A percentile compares a stretch with the other conserved stretches of the same genome.
These are phyloP conservation scores for Gnathonemus echidnorhynchus DNA, from an alignment of 2,113 vertebrate species.

Conservation along the genomic window DNA sequence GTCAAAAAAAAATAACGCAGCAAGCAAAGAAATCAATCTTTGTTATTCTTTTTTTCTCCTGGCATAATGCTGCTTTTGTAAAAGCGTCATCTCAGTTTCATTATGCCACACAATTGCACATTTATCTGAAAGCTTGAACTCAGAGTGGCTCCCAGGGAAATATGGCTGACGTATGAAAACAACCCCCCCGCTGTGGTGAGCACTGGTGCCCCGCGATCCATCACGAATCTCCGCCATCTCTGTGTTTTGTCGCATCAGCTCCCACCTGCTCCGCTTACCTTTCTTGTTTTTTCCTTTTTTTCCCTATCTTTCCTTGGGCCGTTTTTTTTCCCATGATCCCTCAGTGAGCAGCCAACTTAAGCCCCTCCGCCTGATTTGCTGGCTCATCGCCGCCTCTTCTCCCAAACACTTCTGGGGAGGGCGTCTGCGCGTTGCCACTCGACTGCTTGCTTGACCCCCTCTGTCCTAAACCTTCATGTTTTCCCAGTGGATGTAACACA, in stretches of 20 bases:
- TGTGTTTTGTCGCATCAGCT: slow-evolving; percentile 7
- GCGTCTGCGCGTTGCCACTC: neutral
- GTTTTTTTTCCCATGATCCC: slow-evolving; percentile 20
- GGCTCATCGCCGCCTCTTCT: neutral
- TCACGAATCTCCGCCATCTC: neutral
- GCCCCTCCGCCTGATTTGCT: neutral
- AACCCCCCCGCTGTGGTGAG: neutral
- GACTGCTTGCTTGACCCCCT: neutral
- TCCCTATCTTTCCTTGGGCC: neutral
- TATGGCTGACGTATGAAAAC: slow-evolving; percentile 20
- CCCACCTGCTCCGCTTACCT: neutral
- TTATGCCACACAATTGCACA: neutral
- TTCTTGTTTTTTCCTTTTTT: neutral
- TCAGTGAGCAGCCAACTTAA: slow-evolving; percentile 4
- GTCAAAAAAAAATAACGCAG: neutral
- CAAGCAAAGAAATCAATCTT: neutral
- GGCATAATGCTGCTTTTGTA: neutral
- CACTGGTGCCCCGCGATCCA: neutral
- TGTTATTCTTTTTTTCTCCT: neutral
- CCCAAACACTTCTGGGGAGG: neutral
- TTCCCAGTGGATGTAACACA: neutral
- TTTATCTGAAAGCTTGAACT: neutral
- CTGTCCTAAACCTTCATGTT: neutral
- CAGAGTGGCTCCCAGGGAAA: slow-evolving; percentile 24
- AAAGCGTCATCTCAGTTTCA: neutral